These are phyloP conservation scores for Pocillopora damicornis DNA, from an alignment of 64 coral and sea anemone genomes.

Conservation along the genomic window DNA sequence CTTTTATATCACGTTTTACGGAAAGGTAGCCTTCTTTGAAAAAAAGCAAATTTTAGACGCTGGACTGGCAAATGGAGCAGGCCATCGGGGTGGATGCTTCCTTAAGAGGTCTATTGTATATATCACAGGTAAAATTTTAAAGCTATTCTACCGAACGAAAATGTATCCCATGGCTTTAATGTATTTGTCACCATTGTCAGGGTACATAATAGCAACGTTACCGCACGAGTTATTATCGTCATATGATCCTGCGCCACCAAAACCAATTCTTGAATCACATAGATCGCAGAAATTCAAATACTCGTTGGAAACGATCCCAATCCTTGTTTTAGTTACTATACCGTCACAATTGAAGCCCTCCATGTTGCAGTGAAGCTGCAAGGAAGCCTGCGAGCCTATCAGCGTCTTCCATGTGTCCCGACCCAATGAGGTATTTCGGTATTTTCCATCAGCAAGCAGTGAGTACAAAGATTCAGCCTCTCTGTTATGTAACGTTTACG, in stretches of 20 bases:
- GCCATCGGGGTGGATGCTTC: no score
- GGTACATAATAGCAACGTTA: background rate
- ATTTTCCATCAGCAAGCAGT: constrained; percentile 34
- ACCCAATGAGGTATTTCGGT: constrained; percentile 17
- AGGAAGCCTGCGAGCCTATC: constrained; percentile 1
- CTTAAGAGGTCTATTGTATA: no score
- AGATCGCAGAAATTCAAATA: background rate
- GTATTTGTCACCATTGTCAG: background rate
- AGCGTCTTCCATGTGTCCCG: constrained; percentile 28
- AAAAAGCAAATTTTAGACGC: no score
- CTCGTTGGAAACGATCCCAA: constrained; percentile 36
- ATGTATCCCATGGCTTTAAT: constrained; percentile 34
- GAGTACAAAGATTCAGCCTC: constrained; percentile 12
- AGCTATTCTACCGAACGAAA: background rate
- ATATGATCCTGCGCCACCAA: background rate
- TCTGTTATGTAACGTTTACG: background rate
- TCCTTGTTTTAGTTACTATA: background rate
- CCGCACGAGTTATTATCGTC: background rate
- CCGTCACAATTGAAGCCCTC: constrained; percentile 37
- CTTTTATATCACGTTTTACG: no score
- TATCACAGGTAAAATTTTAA: no score
- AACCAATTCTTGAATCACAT: constrained; percentile 23
- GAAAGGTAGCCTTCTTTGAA: no score
- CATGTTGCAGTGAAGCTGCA: constrained; percentile 14
- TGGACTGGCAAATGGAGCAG: no score